These are phyloP conservation scores for Caenorhabditis sp. DNA, from an alignment of 2,888 invertebrate genomes.

Conservation along the genomic window DNA sequence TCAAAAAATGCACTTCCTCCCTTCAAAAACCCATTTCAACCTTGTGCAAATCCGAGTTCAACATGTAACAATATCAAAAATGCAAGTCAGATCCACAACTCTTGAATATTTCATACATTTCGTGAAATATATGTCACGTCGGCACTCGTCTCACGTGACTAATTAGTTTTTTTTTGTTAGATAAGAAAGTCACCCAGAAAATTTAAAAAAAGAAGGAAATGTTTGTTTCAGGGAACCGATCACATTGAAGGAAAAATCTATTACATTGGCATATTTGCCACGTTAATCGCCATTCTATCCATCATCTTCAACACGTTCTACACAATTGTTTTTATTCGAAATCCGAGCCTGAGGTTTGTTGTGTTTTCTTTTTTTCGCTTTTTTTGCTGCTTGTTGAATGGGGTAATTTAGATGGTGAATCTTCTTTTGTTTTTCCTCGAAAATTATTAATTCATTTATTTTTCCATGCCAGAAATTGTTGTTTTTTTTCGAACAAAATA, in stretches of 20 bases:
- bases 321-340: conserved; percentile 62
- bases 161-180: no score
- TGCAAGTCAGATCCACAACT: no score
- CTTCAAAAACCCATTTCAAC: no score
- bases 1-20: no score
- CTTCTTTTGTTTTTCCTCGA: not conserved
- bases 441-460: not conserved
- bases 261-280: conserved; percentile 66
- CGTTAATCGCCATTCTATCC: conserved; percentile 60
- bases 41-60: no score
- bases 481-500: not conserved
- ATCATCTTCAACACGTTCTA: conserved; percentile 68
- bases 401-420: not conserved
- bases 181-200: not conserved
- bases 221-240: conserved; percentile 63
- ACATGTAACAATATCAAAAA: no score
- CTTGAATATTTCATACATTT: no score
- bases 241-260: conserved; percentile 65
- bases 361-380: not conserved
- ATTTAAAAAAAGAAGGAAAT: not conserved
- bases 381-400: not conserved
- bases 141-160: no score
- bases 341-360: conserved; percentile 43
- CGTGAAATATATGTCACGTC: no score
- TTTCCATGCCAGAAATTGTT: not conserved